Evolutionary conservation across 2,113 vertebrate genomes (phyloP), one percentile per base, ranked within the genome.

Genomic region (Psilopsiagon aurifrons): DNA sequence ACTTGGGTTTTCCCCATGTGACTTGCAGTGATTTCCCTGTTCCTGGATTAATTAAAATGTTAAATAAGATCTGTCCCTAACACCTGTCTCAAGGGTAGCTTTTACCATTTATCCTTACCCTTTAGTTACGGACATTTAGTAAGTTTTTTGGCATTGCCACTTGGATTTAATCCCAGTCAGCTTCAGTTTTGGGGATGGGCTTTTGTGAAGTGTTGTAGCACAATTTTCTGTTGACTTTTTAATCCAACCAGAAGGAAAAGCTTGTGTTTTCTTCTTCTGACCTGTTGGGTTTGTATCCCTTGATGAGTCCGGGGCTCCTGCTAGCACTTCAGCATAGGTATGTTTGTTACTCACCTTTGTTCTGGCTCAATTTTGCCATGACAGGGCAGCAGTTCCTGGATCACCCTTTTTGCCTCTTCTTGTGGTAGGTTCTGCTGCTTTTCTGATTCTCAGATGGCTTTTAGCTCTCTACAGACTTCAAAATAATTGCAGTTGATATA

Each of bases 21-120:
- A 87, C 77, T 84, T 76, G 66, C 77, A 82, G 11, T 64, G 57
- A 76, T 91, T 96, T 92, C 83, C 86, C 77, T 92, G 73, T 90
- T 94, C 94, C 92, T 96, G 76, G 69, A 87, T 91, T 93, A 97
- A 96, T 97, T 96, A 86, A 92, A 92, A 88, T 79, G 86, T 96
- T 96, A 91, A 94, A 92, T 96, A 96, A 96, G 74, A 93, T 93
- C 66, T 79, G 62, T 86, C 66, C 74, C 54, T 84, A 85, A 27
- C 83, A 84, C 52, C 17, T 39, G 17, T 88, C 90, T 90, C 88
- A 41, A 37, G 66, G 69, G 77, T 83, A 88, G n/a, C 1, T 71
- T 57, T 94, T 94, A 92, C 52, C 92, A 63, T 95, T 92, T 93
- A 62, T 93, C 77, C 62, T 81, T 89, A 88, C 80, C 83, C 80